Evolutionary conservation across 2,888 invertebrate genomes (phyloP), one percentile per base, ranked within the genome.

Genomic region (Orchesella flavescens): DNA sequence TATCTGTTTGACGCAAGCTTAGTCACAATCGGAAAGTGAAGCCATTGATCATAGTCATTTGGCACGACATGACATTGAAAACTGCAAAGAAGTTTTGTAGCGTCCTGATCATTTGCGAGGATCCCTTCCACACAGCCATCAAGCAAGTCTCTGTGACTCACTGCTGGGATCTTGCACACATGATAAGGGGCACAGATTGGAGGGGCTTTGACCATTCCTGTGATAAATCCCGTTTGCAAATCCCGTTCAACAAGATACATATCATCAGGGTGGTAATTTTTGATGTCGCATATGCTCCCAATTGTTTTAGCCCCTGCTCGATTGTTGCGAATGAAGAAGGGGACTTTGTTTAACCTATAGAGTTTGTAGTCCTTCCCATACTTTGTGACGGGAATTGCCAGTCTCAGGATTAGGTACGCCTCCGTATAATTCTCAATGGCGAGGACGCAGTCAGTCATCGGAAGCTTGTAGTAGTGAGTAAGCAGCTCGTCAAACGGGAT

Each of bases 81-180:
- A 0, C 46, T 53, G 21, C 80, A 80, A 10, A 55, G 34, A 0
- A 34, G 46, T 19, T 80, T 80, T 19, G 80, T 80, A 2, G 57
- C 19, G 1, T 74, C 73, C 49, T 80, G 66, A 73, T 80, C 59
- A 15, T 19, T 34, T 4, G 24, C 10, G n/a, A 80, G 17, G 13
- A 80, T 57, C 1, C 73, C 73, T 44, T 80, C 80, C 57, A 80
- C 80, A 46, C 80, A 80, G 17, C 44, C 15, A 17, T 80, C 74
- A 23, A 71, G 57, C 17, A 73, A 15, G 12, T 23, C 61, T 24
- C 80, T 46, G 19, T 80, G 80, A 1, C 53, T 72, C 0, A 1
- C n/a, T 0, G 73, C 80, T 1, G 73, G 80, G 24, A 80, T 66
- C 1, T 59, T 15, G 21, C 80, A 80, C 0, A 80, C 73, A 15